Evolutionary conservation across 2,888 invertebrate species (phyloP).

Genomic region (Cynaeus angustus): DNA sequence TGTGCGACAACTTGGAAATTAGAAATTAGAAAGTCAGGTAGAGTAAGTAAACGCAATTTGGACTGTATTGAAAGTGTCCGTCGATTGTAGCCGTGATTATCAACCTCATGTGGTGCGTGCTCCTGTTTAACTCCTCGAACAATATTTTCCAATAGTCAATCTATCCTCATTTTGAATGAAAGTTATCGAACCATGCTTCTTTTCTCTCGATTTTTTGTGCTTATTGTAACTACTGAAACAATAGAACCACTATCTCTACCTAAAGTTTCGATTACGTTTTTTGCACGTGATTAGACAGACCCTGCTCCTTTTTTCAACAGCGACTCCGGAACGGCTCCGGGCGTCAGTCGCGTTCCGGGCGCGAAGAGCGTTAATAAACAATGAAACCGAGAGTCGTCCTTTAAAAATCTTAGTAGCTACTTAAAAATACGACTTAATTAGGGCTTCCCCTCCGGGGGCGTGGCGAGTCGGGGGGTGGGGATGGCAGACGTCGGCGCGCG

Average conservation of each 20-base stretch:
- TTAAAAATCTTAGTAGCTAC: conserved; percentile 72
- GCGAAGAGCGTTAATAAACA: conserved; percentile 49
- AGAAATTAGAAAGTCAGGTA: no score
- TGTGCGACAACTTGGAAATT: background rate
- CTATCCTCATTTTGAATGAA: conserved; percentile 37
- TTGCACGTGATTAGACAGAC: no score
- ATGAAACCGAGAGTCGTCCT: conserved; percentile 64
- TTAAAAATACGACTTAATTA: conserved; percentile 71
- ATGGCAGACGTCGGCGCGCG: conserved; percentile 68
- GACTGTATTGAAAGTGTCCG: conserved; percentile 23
- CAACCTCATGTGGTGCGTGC: conserved; percentile 11
- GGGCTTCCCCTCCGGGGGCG: conserved; percentile 69
- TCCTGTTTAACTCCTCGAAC: conserved; percentile 15
- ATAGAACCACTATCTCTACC: background rate
- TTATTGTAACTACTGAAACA: conserved; percentile 36
- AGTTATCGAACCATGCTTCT: conserved; percentile 53
- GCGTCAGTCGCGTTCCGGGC: conserved; percentile 27
- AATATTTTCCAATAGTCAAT: conserved; percentile 37
- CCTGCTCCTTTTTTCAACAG: no score
- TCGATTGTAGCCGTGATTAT: conserved; percentile 10
- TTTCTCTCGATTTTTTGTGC: conserved; percentile 38
- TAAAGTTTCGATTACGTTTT: no score
- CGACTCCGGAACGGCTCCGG: conserved; percentile 19
- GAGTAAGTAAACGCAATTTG: conserved; percentile 1
- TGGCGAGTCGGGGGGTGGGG: conserved; percentile 63